Conservation (phyloP, 2,797 vertebrate genomes). For the Cygnus olor region DNA sequence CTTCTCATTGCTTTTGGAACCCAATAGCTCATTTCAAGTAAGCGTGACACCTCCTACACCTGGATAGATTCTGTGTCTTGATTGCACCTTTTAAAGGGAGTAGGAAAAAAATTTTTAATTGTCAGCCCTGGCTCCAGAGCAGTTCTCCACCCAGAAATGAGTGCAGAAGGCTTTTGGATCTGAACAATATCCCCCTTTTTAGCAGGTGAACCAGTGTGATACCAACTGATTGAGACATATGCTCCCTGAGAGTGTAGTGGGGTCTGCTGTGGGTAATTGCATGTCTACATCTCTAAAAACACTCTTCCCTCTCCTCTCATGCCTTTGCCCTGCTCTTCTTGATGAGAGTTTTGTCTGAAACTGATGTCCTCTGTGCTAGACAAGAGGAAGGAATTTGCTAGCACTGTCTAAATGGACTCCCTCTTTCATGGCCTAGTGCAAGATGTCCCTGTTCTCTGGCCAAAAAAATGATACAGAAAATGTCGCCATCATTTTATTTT, state of each 20-base stretch:
- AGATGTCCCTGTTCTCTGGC: not conserved
- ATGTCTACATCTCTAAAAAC: not conserved
- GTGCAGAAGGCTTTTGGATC: not conserved
- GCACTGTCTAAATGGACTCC: not conserved
- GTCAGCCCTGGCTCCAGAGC: not conserved
- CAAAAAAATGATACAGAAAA: not conserved
- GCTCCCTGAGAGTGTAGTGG: not conserved
- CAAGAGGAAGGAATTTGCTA: conserved; percentile 14
- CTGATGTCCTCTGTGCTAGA: conserved; percentile 2
- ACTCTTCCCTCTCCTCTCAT: not conserved
- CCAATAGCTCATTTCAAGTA: conserved; percentile 45
- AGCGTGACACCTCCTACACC: conserved; percentile 18
- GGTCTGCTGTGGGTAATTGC: not conserved
- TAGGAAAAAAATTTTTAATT: not conserved
- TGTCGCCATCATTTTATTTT: conserved; percentile 22
- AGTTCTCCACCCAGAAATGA: not conserved
- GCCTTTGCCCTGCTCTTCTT: not conserved
- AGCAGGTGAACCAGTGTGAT: not conserved
- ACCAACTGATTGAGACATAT: not conserved
- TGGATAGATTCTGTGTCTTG: conserved; percentile 1
- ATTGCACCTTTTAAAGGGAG: conserved; percentile 5
- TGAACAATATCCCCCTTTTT: not conserved
- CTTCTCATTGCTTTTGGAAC: conserved; percentile 49
- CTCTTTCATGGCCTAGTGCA: not conserved
- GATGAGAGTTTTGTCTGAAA: conserved; percentile 16